A percentile compares a stretch with the other conserved stretches of the same genome.
Evolutionary conservation across 2,113 vertebrate genomes (phyloP).

Genomic region (Cephalopholis sonnerati): DNA sequence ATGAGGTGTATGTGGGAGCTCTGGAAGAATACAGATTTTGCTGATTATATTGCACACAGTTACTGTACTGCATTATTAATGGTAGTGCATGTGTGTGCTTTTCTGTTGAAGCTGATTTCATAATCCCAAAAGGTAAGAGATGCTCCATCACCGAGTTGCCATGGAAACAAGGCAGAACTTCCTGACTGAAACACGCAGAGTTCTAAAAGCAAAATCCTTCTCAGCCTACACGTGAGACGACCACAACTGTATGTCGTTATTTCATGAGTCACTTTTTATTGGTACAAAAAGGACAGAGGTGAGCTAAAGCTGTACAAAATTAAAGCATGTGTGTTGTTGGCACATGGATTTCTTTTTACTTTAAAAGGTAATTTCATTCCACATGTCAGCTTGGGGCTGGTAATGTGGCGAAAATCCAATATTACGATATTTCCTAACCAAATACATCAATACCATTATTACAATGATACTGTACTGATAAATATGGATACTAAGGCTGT

Average conservation of each 20-base stretch:
- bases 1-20: slow-evolving; percentile 96
- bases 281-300: neutral
- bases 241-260: neutral
- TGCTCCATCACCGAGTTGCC: slow-evolving; percentile 22
- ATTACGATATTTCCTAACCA: too few species aligned
- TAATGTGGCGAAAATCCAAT: neutral
- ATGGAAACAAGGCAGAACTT: slow-evolving; percentile 45
- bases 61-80: neutral
- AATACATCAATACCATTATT: too few species aligned
- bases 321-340: neutral
- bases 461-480: too few species aligned
- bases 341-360: neutral
- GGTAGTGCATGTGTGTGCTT: neutral
- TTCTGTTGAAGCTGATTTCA: neutral
- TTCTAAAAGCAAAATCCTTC: neutral
- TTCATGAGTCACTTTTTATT: slow-evolving; percentile 4
- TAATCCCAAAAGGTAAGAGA: neutral
- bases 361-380: neutral
- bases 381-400: neutral
- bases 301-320: neutral
- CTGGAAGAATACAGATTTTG: slow-evolving; percentile 72
- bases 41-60: neutral
- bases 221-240: neutral
- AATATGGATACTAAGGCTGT: too few species aligned
- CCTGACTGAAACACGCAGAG: neutral